phyloP scores from a whole-genome alignment of 2,888 invertebrate genomes.

The Prosapia bicincta region DNA sequence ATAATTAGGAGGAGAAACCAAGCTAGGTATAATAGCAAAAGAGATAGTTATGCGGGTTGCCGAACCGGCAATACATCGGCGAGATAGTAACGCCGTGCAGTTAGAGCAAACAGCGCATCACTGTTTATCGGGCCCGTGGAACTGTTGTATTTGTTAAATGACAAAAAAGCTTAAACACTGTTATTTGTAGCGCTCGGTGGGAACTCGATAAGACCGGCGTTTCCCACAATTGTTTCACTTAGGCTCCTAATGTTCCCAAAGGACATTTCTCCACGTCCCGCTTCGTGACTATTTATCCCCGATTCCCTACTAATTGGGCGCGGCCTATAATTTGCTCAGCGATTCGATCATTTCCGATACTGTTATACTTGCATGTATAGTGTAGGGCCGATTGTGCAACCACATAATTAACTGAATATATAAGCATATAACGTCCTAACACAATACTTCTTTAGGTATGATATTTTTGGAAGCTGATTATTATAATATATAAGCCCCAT shows the following conservation, averaged over 20 bases:
- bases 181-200: not conserved
- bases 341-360: not conserved
- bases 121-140: not conserved
- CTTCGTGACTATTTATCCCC: not conserved
- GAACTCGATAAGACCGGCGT: not conserved
- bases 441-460: too few species aligned
- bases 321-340: not conserved
- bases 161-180: not conserved
- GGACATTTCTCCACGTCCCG: not conserved
- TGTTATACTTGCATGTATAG: not conserved
- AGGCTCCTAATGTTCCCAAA: not conserved
- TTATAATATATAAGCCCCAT: too few species aligned
- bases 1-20: too few species aligned
- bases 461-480: too few species aligned
- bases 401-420: too few species aligned
- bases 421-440: too few species aligned
- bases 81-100: too few species aligned
- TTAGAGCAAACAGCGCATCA: too few species aligned
- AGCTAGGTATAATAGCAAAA: too few species aligned
- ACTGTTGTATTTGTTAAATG: not conserved
- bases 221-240: constrained; percentile 2
- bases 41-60: too few species aligned
- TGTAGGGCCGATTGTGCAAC: too few species aligned
- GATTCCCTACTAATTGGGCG: not conserved
- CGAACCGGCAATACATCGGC: too few species aligned